These are phyloP conservation scores for Plodia interpunctella DNA, from an alignment of 1,140 invertebrate genomes.

Conservation along the genomic window DNA sequence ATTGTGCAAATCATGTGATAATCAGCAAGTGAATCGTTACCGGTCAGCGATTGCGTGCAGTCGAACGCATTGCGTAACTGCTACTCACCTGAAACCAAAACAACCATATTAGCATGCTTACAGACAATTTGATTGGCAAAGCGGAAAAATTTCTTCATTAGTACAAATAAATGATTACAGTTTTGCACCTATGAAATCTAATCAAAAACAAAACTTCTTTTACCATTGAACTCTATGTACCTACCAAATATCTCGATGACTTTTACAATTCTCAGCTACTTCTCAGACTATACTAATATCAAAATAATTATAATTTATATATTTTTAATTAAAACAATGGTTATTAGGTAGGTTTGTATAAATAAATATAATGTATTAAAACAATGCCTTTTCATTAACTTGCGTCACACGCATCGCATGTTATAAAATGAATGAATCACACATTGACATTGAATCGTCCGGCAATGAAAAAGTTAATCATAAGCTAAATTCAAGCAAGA, in stretches of 20 bases:
- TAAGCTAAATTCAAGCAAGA: slow-evolving; percentile 8
- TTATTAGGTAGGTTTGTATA: no score
- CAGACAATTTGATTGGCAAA: slow-evolving; percentile 25
- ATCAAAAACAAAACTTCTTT: no score
- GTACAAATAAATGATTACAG: slow-evolving; percentile 1
- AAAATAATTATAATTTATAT: no score
- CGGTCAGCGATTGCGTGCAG: slow-evolving; percentile 17
- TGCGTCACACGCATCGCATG: no score
- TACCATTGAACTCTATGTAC: no score
- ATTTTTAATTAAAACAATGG: no score
- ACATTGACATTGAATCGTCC: slow-evolving; percentile 2
- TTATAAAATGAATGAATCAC: not conserved
- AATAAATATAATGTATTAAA: no score
- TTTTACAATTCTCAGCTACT: no score
- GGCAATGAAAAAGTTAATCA: not conserved
- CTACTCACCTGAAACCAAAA: slow-evolving; percentile 41
- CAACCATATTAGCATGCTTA: slow-evolving; percentile 34
- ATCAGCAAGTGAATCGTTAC: slow-evolving; percentile 12
- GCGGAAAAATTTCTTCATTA: slow-evolving; percentile 21
- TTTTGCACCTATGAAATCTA: not conserved
- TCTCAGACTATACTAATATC: no score
- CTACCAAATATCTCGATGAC: no score
- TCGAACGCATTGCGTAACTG: slow-evolving; percentile 30
- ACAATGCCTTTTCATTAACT: no score
- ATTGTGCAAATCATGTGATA: slow-evolving; percentile 11